phyloP scores from a whole-genome alignment of 2,888 invertebrate genomes.

The Acleris laterana region DNA sequence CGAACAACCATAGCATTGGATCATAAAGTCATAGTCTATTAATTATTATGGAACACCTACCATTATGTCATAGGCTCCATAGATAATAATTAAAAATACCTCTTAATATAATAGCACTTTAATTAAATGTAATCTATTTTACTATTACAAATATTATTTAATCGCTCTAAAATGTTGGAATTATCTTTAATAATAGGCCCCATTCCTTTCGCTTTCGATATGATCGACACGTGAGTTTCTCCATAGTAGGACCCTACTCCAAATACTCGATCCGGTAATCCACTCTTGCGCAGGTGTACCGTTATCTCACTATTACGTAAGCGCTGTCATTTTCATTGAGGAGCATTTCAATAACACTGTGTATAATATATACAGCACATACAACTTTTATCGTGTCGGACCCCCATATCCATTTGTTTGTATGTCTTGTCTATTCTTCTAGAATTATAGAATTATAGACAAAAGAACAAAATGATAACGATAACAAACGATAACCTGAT shows the following conservation, averaged over 20 bases:
- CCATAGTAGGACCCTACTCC: neutral
- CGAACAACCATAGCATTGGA: no score
- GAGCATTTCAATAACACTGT: neutral
- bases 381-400: no score
- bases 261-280: slow-evolving; percentile 11
- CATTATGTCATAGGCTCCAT: no score
- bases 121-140: neutral
- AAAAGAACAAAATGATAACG: no score
- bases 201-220: slow-evolving; percentile 26
- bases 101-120: neutral
- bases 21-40: no score
- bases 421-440: no score
- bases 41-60: no score
- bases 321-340: slow-evolving; percentile 1
- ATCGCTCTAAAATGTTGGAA: slow-evolving; percentile 1
- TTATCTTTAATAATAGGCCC: slow-evolving; percentile 1
- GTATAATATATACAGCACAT: no score
- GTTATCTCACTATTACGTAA: slow-evolving; percentile 23
- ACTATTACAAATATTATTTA: neutral
- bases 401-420: no score
- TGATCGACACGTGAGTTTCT: slow-evolving; percentile 13
- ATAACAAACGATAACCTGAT: no score
- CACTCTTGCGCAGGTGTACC: slow-evolving; percentile 27
- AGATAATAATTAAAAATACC: no score
- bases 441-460: no score